Base-by-base conservation (phyloP, 2,888 invertebrate species). In the Nephrotoma flavescens region DNA sequence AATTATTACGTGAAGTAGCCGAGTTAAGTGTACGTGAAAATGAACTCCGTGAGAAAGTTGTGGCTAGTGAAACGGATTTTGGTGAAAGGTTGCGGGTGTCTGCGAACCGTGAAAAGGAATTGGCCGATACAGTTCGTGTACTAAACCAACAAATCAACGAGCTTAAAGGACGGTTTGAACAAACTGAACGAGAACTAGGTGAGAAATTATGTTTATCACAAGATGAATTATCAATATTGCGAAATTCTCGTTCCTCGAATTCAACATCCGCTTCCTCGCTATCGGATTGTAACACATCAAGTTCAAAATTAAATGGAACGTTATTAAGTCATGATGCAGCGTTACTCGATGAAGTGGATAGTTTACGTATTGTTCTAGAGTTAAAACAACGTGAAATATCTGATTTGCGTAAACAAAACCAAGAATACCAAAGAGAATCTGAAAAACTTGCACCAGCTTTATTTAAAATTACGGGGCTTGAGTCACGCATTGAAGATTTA, bases 401-500 rank as follows among this genome's bases (percentile, higher is more conserved):
- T 0, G 94, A 96, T 19, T 92, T 98, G 86, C 93, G 95, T 85
- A 95, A 95, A 89, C 94, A 95, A 87, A 94, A 95, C 87, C 94
- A 94, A 41, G 95, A 96, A 89, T 93, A 96, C 86, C 92, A 93
- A 83, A 94, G 94, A 42, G 96, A 96, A 90, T 94, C 95, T 12
- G 96, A 96, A 89, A 94, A 95, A 87, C 93, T 97, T 88, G 94
- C 94, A 31, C 93, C 93, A 0, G 93, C 95, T 0, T 94, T 95
- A 90, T 95, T 96, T 47, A 95, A 95, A 88, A 94, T 96, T n/a
- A 94, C 95, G 41, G 93, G 95, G 0, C 93, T 97, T 45, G 94
- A 96, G 86, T 96, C 97, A 87, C 94, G 96, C 87, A 95, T 96
- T 86, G 98, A 98, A 91, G 98, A 98, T 92, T 92, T 98, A 87